Base-by-base conservation (phyloP, 2,113 vertebrate genomes). In the Sebastes schlegelii region DNA sequence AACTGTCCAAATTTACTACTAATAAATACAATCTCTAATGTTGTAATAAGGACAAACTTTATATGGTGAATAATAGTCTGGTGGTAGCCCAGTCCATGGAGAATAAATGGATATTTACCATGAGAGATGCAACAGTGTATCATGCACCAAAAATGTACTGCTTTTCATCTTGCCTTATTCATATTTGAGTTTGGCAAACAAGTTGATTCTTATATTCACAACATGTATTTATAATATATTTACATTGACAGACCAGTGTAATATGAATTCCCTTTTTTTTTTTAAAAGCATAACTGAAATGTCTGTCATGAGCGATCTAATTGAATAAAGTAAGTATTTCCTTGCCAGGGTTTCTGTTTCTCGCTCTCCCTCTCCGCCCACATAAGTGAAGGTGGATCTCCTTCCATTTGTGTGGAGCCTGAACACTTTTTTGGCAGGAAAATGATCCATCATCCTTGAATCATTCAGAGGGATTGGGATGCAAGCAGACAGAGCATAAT, bases 271-370 rank as follows among this genome's bases (percentile, higher is more conserved):
- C 26, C 26, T 13, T 16, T 46, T 23, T 77, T 80, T 78, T 46
- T 13, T 1, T 5, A 9, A 34, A 64, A 45, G 61, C 10, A 6
- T 48, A 67, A 63, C 78, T 26, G 66, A 71, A 61, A 82, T 67
- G 34, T 89, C 79, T 90, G 77, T 86, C 78, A 83, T 48, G 67
- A 83, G 62, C 19, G 23, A 67, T 80, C n/a, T 75, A 83, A 77
- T 89, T 68, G 84, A 89, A 88, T 64, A 76, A 54, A 82, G 60
- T 64, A 16, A 86, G 67, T 71, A 71, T 74, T 84, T 70, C 71
- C 16, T 23, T 85, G 63, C 86, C 77, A 77, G 45, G 55, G 49
- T 84, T 79, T 79, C 26, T 74, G 26, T 83, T 64, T 78, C 76
- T 76, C 26, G 34, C 34, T 63, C 73, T 82, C 52, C 5, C 16